Evolutionary conservation across 2,113 vertebrate species (phyloP).

Genomic region (Dipodomys stephensi): DNA sequence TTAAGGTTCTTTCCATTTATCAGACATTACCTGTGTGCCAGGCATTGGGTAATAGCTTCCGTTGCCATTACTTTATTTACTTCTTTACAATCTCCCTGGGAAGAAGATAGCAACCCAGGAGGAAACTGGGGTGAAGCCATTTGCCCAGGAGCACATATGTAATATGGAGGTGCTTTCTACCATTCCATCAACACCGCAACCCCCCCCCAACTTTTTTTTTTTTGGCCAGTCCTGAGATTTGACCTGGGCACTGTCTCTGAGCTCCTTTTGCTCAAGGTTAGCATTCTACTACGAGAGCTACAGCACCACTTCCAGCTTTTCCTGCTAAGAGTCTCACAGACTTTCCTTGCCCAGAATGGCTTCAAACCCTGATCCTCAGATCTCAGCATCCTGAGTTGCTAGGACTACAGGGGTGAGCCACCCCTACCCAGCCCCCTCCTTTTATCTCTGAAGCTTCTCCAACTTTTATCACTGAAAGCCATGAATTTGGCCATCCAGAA

Average conservation of each 20-base stretch:
- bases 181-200: background rate
- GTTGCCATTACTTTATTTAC: conserved; percentile 6
- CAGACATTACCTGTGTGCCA: conserved; percentile 22
- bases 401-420: no score
- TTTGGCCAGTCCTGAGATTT: no score
- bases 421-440: no score
- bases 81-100: background rate
- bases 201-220: no score
- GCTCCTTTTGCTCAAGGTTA: no score
- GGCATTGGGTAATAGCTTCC: conserved; percentile 28
- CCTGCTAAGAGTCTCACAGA: no score
- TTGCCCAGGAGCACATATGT: background rate
- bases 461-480: background rate
- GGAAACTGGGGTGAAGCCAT: background rate
- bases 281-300: no score
- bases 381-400: no score
- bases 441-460: background rate
- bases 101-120: conserved; percentile 35
- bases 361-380: no score
- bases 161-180: background rate
- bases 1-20: background rate
- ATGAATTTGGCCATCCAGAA: background rate
- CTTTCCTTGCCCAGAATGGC: no score
- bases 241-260: no score
- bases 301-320: no score